Conservation (phyloP, 2,113 vertebrate genomes). For the Mohoua ochrocephala region DNA sequence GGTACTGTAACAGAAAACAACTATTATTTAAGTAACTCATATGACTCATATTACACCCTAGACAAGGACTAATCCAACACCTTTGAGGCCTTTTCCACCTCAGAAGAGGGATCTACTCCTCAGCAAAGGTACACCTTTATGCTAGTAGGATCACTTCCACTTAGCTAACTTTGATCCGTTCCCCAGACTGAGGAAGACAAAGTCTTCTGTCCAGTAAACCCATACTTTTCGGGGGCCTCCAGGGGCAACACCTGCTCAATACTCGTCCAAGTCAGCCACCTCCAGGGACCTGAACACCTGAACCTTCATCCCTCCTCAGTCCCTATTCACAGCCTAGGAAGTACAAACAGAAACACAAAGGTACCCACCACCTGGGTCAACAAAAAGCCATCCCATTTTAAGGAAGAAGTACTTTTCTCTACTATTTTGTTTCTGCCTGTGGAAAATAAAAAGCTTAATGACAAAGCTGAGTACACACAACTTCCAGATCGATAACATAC, state of each 20-base stretch:
- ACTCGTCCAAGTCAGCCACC: background rate
- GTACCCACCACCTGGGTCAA: background rate
- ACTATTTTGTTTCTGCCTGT: background rate
- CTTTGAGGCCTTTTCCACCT: background rate
- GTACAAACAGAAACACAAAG: background rate
- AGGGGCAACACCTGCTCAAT: fast-evolving
- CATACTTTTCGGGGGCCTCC: fast-evolving
- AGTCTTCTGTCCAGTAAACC: background rate
- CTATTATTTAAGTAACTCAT: background rate
- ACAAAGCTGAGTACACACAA: background rate
- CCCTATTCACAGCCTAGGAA: background rate
- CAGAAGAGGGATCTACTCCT: background rate
- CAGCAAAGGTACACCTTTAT: background rate
- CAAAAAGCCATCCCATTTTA: background rate
- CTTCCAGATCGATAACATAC: background rate
- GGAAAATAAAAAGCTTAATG: background rate
- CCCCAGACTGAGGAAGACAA: background rate
- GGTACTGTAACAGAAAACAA: background rate
- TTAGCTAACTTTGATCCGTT: background rate
- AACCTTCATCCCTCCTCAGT: background rate
- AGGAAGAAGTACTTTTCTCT: background rate
- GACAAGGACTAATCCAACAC: background rate
- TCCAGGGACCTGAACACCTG: background rate
- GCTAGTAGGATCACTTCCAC: background rate
- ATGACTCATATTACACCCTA: background rate